phyloP scores from a whole-genome alignment of 2,888 invertebrate species.

The Yponomeuta sedellus region DNA sequence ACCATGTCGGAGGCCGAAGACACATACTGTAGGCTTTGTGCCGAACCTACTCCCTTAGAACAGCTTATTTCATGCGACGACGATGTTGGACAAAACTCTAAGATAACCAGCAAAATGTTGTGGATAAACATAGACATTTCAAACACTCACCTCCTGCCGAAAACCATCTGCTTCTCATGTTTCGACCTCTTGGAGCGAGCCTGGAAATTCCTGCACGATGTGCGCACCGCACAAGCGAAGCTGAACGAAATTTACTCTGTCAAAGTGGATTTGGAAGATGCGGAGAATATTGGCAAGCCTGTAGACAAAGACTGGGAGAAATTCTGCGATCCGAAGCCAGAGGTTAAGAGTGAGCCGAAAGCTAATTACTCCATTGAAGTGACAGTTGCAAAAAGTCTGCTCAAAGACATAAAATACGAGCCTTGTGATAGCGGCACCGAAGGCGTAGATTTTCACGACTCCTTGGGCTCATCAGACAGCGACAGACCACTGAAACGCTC shows the following conservation, averaged over 20 bases:
- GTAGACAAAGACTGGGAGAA: conserved; percentile 54
- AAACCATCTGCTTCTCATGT: conserved; percentile 61
- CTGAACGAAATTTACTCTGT: conserved; percentile 36
- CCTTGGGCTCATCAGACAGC: conserved; percentile 40
- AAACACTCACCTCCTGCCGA: conserved; percentile 42
- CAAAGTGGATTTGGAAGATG: conserved; percentile 24
- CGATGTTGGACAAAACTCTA: conserved; percentile 52
- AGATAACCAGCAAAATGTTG: conserved; percentile 53
- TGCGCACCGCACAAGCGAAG: conserved; percentile 54
- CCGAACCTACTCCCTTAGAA: conserved; percentile 51
- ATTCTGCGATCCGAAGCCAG: conserved; percentile 43
- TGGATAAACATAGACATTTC: conserved; percentile 65
- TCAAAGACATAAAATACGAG: conserved; percentile 22
- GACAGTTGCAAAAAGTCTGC: background rate
- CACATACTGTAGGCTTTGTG: conserved; percentile 60
- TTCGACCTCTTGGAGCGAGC: conserved; percentile 63
- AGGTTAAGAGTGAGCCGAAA: conserved; percentile 45
- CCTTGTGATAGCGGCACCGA: conserved; percentile 22
- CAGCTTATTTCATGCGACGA: conserved; percentile 54
- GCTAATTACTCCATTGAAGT: conserved; percentile 25
- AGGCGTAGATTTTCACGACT: conserved; percentile 33
- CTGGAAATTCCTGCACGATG: conserved; percentile 56
- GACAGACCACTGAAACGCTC: conserved; percentile 44
- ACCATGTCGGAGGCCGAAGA: conserved; percentile 47
- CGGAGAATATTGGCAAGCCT: conserved; percentile 40